Evolutionary conservation across 2,113 vertebrate species (phyloP).

Genomic region (Phyllostomus discolor): DNA sequence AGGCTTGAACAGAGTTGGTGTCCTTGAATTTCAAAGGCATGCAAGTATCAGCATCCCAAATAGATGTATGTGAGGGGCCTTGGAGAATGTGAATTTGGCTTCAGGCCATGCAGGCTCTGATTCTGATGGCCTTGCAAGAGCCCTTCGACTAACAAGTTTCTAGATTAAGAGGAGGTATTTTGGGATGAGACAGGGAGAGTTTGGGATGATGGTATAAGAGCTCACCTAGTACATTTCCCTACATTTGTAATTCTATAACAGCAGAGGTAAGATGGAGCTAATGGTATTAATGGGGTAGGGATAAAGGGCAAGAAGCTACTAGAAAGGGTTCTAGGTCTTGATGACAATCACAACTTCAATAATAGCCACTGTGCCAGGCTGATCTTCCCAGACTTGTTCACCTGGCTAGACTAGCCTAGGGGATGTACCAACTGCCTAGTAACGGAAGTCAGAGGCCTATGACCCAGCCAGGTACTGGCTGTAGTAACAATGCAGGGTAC

Average conservation of each 20-base stretch:
- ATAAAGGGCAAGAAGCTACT: neutral
- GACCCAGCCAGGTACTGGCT: neutral
- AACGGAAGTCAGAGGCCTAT: neutral
- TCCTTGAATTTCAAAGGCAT: constrained; percentile 50
- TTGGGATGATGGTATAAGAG: neutral
- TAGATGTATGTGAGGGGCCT: neutral
- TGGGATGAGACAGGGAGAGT: constrained; percentile 4
- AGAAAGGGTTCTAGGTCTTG: neutral
- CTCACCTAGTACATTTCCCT: neutral
- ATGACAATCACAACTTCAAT: neutral
- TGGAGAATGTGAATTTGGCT: constrained; percentile 21
- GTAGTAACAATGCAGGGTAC: neutral
- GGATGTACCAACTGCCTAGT: neutral
- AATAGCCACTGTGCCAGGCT: neutral
- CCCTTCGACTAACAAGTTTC: neutral
- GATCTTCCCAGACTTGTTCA: neutral
- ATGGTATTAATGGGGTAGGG: neutral
- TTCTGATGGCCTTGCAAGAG: constrained; percentile 31
- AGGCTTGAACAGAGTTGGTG: neutral
- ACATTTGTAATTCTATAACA: neutral
- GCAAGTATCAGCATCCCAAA: neutral
- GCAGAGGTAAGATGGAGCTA: neutral
- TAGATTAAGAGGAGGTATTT: neutral
- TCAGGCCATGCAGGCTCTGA: neutral
- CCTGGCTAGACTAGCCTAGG: neutral